Evolutionary conservation across 2,888 invertebrate species (phyloP), one percentile per base, ranked within the genome.

Genomic region (Stenchaetothrips biformis): DNA sequence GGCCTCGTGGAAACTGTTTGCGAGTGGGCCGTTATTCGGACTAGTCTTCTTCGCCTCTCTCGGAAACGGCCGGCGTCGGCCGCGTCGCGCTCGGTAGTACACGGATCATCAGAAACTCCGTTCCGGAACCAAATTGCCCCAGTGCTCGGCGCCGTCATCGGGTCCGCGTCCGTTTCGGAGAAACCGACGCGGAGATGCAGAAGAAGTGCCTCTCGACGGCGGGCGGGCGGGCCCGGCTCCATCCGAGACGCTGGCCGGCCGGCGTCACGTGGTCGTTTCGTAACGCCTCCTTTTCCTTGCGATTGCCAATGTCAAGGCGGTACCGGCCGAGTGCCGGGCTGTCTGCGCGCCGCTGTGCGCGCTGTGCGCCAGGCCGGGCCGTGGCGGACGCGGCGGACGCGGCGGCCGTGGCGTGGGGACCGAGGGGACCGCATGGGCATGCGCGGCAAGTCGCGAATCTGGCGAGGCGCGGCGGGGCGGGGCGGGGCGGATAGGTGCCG

Each of bases 341-440:
- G 7, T 74, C 18, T 59, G 59, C 13, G 59, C 6, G 59, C 25
- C 25, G 67, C 21, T 62, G 62, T 53, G 18, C 53, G 25, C 7
- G 25, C 21, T 7, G 67, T 80, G 80, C 82, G 82, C 83, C 83
- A n/a, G 82, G 83, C 81, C 82, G 81, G 80, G 18, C 53, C 53
- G 53, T 16, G 53, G 13, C 53, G 13, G 13, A 7, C 53, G 16
- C 53, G 11, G 53, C 16, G 53, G 53, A 13, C 7, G 53, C n/a
- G n/a, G n/a, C n/a, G n/a, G n/a, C 37, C 37, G 37, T 4, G 37
- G 37, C 37, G 37, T 37, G 37, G 37, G 37, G 37, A 37, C 37
- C 37, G 37, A 2, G 37, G 37, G 37, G 37, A 37, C 37, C 37
- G 37, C 37, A 37, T 37, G 37, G 37, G 37, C 37, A 37, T 37